Evolutionary conservation across 2,797 vertebrate species (phyloP).

Genomic region (Steatocranus sp.): DNA sequence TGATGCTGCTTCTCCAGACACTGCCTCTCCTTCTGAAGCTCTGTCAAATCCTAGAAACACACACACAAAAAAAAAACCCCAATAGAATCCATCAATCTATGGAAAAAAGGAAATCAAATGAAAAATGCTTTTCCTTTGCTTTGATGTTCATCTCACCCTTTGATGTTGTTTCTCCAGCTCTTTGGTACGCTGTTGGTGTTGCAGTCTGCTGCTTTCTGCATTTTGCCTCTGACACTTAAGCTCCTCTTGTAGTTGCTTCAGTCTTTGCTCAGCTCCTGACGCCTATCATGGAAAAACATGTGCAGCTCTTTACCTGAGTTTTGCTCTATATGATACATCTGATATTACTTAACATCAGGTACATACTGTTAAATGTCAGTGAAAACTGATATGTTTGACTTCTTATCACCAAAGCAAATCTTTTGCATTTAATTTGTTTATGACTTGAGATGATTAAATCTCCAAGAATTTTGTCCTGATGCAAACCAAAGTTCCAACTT

Average conservation of each 20-base stretch:
- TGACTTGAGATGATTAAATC: neutral
- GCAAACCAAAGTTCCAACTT: neutral
- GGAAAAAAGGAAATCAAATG: neutral
- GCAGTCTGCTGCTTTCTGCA: conserved; percentile 71
- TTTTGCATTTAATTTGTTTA: neutral
- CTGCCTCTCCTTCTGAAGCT: conserved; percentile 75
- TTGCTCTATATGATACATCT: neutral
- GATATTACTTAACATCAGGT: neutral
- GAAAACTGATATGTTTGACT: neutral
- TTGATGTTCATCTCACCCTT: conserved; percentile 51
- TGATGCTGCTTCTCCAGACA: conserved; percentile 73
- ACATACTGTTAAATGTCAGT: neutral
- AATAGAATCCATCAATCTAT: neutral
- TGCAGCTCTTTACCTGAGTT: neutral
- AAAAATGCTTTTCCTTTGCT: neutral
- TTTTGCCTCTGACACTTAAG: conserved; percentile 80
- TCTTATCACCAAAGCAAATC: neutral
- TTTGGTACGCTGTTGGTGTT: conserved; percentile 71
- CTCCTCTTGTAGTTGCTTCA: conserved; percentile 80
- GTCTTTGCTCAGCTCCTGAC: conserved; percentile 64
- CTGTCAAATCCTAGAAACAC: conserved; percentile 68
- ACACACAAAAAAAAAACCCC: rapidly evolving
- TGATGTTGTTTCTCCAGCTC: conserved; percentile 78
- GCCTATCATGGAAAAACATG: conserved; percentile 48
- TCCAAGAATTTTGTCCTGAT: neutral